Evolutionary conservation across 2,797 vertebrate species (phyloP).

Genomic region (Dicrostonyx torquatus): DNA sequence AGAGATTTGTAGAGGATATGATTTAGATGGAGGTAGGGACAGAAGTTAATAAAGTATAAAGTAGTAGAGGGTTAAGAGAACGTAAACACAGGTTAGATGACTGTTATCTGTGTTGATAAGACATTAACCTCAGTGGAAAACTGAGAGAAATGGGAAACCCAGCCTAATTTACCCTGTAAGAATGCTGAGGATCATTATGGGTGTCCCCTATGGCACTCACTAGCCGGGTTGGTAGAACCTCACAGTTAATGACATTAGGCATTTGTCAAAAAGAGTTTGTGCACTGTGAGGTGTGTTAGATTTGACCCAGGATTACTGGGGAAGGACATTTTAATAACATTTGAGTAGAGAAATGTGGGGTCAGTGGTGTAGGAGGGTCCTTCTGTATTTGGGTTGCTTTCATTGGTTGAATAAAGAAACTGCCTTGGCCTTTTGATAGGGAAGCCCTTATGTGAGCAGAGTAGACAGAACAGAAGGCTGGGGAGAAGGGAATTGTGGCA

Average conservation of each 20-base stretch:
- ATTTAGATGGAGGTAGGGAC: background rate
- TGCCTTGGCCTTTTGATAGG: too few species aligned
- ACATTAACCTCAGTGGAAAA: background rate
- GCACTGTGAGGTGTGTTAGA: background rate
- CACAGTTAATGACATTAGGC: background rate
- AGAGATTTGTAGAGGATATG: background rate
- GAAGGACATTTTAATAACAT: background rate
- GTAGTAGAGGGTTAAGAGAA: background rate
- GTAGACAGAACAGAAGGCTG: too few species aligned
- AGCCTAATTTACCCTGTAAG: background rate
- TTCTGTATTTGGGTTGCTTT: too few species aligned
- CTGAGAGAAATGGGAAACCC: background rate
- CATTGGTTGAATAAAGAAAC: too few species aligned
- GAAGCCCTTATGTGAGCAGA: too few species aligned
- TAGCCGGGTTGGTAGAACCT: background rate
- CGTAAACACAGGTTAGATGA: rapidly evolving
- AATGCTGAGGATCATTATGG: background rate
- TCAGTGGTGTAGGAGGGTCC: too few species aligned
- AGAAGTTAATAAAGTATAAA: background rate
- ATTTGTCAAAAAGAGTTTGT: background rate
- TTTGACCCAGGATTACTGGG: background rate
- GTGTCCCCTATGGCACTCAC: background rate
- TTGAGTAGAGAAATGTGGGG: background rate
- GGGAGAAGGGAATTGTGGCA: too few species aligned
- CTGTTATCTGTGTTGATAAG: background rate